These are phyloP conservation scores for Endotricha flammealis DNA, from an alignment of 2,888 invertebrate species.

Conservation along the genomic window DNA sequence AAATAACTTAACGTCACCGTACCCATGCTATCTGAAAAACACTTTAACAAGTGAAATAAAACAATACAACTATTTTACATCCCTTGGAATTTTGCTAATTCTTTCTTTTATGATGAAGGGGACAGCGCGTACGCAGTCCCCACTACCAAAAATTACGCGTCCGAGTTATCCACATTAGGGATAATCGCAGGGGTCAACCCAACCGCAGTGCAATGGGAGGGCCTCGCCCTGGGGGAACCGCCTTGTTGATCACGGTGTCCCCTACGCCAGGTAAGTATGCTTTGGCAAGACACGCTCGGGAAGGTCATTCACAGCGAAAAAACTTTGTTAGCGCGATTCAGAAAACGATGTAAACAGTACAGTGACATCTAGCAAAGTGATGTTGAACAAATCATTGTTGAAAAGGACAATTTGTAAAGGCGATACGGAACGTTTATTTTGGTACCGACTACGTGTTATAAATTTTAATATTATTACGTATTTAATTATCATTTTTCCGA, in stretches of 20 bases:
- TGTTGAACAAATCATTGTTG: no score
- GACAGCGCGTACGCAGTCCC: conserved; percentile 49
- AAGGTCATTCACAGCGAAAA: conserved; percentile 18
- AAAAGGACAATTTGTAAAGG: no score
- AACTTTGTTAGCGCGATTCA: conserved; percentile 27
- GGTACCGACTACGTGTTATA: no score
- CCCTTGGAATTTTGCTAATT: no score
- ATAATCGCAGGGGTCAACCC: conserved; percentile 49
- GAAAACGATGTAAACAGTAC: conserved; percentile 5
- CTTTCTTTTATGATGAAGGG: conserved; percentile 20
- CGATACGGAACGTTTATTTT: no score
- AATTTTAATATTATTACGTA: no score
- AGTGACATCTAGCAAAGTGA: conserved; percentile 9
- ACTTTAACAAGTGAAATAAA: no score
- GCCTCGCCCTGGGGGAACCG: conserved; percentile 49
- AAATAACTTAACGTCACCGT: no score
- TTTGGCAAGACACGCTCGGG: background rate
- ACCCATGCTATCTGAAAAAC: no score
- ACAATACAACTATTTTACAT: no score
- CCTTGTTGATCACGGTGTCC: conserved; percentile 45
- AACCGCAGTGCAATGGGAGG: conserved; percentile 43
- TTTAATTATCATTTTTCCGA: no score
- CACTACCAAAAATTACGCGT: conserved; percentile 47
- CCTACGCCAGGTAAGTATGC: conserved; percentile 50
- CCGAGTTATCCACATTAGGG: conserved; percentile 47